Conservation (phyloP, 2,888 invertebrate genomes). For the Brenthis ino region DNA sequence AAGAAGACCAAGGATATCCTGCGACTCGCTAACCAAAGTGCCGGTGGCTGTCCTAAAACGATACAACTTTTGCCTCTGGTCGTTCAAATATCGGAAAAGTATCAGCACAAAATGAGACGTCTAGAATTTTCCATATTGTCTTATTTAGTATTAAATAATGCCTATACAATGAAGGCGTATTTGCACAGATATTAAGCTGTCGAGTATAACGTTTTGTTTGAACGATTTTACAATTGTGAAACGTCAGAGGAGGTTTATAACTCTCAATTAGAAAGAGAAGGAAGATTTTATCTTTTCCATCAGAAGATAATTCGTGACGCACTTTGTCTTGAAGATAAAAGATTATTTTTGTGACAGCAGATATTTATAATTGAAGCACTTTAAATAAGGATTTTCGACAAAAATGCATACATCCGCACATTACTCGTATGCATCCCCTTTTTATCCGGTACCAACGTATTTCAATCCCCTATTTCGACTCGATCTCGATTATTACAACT, state of each 20-base stretch:
- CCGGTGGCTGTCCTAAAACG: slow-evolving; percentile 67
- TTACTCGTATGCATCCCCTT: slow-evolving; percentile 48
- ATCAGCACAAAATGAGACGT: slow-evolving; percentile 21
- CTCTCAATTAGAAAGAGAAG: slow-evolving; percentile 4
- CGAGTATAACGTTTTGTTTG: slow-evolving; percentile 6
- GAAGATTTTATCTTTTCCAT: background rate
- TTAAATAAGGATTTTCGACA: background rate
- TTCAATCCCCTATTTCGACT: slow-evolving; percentile 59
- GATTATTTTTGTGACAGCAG: background rate
- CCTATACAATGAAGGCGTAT: slow-evolving; percentile 49
- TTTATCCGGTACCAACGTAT: slow-evolving; percentile 61
- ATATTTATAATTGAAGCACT: too few relatives aligned
- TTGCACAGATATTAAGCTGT: slow-evolving; percentile 47
- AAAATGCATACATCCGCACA: slow-evolving; percentile 29
- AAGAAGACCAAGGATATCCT: slow-evolving; percentile 61
- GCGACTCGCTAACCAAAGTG: slow-evolving; percentile 69
- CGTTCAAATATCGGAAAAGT: slow-evolving; percentile 61
- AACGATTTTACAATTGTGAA: slow-evolving; percentile 38
- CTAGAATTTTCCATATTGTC: slow-evolving; percentile 17
- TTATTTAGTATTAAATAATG: slow-evolving; percentile 46
- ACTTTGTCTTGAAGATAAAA: background rate
- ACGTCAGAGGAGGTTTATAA: slow-evolving; percentile 49
- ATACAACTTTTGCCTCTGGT: slow-evolving; percentile 75
- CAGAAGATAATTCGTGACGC: slow-evolving; percentile 14
- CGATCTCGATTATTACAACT: slow-evolving; percentile 60